Conservation (phyloP, 2,888 invertebrate species). For the Pedicia rivosa region DNA sequence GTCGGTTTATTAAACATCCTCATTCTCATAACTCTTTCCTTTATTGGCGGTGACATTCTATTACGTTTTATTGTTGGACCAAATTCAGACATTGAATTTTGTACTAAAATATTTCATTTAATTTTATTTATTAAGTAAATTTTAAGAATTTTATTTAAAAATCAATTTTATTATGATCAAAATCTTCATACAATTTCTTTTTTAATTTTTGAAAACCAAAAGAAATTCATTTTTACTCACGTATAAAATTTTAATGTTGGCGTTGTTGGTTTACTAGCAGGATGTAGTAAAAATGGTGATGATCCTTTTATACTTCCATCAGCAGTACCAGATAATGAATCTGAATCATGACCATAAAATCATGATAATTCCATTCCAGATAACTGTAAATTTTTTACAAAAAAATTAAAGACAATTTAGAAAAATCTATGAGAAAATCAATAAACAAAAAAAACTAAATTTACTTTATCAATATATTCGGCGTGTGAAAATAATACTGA, state of each 20-base stretch:
- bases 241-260: conserved; percentile 81
- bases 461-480: conserved; percentile 84
- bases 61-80: conserved; percentile 49
- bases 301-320: conserved; percentile 49
- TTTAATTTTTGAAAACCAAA: conserved; percentile 1
- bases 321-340: conserved; percentile 39
- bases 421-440: not conserved
- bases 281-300: conserved; percentile 61
- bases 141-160: too few relatives aligned
- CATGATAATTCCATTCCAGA: conserved; percentile 62
- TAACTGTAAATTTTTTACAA: too few relatives aligned
- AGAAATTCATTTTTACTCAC: conserved; percentile 36
- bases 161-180: too few relatives aligned
- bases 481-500: conserved; percentile 91
- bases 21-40: conserved; percentile 88
- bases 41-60: conserved; percentile 57
- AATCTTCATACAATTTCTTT: too few relatives aligned
- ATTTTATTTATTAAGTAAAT: too few relatives aligned
- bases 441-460: conserved; percentile 10
- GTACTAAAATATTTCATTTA: too few relatives aligned
- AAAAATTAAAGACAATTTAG: not conserved
- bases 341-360: conserved; percentile 79
- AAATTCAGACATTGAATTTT: conserved; percentile 34
- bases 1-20: conserved; percentile 93
- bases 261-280: conserved; percentile 54